Base-by-base conservation (phyloP, 2,113 vertebrate genomes). In the Syrrhaptes paradoxus region DNA sequence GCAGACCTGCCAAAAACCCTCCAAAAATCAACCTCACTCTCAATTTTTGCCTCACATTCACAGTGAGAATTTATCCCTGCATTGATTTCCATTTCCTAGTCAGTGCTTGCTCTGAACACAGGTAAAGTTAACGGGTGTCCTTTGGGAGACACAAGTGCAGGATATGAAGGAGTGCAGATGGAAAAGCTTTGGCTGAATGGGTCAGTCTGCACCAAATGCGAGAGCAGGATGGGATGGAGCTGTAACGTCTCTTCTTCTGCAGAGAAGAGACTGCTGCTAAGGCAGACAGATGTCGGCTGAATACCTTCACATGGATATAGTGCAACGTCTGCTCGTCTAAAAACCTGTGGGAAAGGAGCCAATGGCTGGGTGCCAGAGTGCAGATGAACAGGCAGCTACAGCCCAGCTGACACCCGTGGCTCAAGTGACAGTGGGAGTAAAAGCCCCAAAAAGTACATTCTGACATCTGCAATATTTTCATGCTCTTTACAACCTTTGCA, bases 311-410 rank as follows among this genome's bases (percentile, higher is more conserved):
- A 0, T 2, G 76, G 68, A 17, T 14, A 68, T 87, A 96, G 96
- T 96, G 95, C 96, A 97, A 95, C 80, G 92, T 92, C 61, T 90
- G 92, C 88, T 94, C 4, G 0, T 66, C 62, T 21, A 81, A 72
- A 80, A 59, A 45, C 90, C 93, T 63, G 55, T 31, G 76, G 91
- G 55, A 71, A 79, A 54, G 73, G 15, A 84, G 87, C 76, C 68
- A 18, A 10, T 83, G 83, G 85, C 87, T 88, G 9, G 1, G 79
- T 24, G 43, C 79, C 71, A n/a, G 71, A 26, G 43, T 10, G 20
- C 1, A 65, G 76, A 70, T 10, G 74, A 90, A 63, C 71, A 75
- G 54, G 83, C 76, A 78, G 88, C 73, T 36, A 13, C n/a, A 18
- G 86, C 86, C 67, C 92, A 86, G 78, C 79, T 94, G 36, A 59